Percentiles rank a stretch among this genome's conserved stretches.
phyloP scores from a whole-genome alignment of 2,888 invertebrate genomes.

The Scaptomyza caliginosa region DNA sequence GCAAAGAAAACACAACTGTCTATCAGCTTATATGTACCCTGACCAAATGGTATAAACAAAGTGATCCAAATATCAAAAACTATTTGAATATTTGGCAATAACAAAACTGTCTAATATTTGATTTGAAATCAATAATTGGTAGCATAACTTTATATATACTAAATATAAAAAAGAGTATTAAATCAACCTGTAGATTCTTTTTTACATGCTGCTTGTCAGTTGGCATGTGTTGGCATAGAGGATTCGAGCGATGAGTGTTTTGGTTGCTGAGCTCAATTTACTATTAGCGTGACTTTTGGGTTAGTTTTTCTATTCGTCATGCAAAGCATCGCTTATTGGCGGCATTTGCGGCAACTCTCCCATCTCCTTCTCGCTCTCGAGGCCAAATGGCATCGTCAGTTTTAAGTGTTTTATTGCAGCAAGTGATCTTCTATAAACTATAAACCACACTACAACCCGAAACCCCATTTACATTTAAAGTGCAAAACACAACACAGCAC shows the following conservation, averaged over 20 bases:
- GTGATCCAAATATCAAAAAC: too few relatives aligned
- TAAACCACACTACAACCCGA: conserved; percentile 32
- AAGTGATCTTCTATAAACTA: conserved; percentile 72
- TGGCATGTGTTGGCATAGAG: conserved; percentile 53
- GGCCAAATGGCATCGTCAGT: conserved; percentile 36
- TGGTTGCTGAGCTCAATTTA: conserved; percentile 71
- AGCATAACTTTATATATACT: too few relatives aligned
- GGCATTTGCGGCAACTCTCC: conserved; percentile 26
- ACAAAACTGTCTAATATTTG: too few relatives aligned
- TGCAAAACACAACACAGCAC: too few relatives aligned
- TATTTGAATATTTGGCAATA: too few relatives aligned
- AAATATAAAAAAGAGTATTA: conserved; percentile 10
- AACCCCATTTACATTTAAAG: conserved; percentile 37
- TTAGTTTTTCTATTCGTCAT: conserved; percentile 79
- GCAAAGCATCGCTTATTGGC: conserved; percentile 73
- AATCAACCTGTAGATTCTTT: neutral
- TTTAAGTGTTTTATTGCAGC: conserved; percentile 68
- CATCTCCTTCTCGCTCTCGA: conserved; percentile 4
- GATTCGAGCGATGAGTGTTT: conserved; percentile 42
- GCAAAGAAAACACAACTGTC: too few relatives aligned
- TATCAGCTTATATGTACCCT: conserved; percentile 34
- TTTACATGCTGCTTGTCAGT: neutral
- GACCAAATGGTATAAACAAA: too few relatives aligned
- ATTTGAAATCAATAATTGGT: too few relatives aligned
- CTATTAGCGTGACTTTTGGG: conserved; percentile 78